Percentiles rank a stretch among this genome's conserved stretches.
Conservation (phyloP, 1,140 invertebrate genomes). For the Drosophila triauraria region DNA sequence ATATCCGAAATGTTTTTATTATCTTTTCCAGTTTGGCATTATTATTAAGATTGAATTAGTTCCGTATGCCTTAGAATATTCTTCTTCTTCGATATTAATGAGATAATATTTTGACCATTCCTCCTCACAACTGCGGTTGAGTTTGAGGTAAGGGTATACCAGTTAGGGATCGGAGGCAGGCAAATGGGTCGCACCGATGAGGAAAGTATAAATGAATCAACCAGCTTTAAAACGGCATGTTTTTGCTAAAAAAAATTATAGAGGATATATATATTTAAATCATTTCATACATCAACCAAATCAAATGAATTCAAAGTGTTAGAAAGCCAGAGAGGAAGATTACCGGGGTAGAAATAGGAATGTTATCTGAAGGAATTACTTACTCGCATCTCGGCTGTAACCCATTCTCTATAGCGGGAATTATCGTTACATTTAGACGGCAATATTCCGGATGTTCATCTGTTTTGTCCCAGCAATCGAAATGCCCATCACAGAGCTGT, state of each 20-base stretch:
- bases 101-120: background rate
- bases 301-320: too few relatives aligned
- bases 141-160: background rate
- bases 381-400: background rate
- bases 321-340: background rate
- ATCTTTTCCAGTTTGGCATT: too few relatives aligned
- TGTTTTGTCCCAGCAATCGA: slow-evolving; percentile 89
- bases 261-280: background rate
- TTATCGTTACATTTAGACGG: background rate
- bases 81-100: background rate
- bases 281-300: too few relatives aligned
- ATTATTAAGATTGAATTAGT: background rate
- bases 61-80: background rate
- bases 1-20: too few relatives aligned
- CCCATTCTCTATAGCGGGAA: background rate
- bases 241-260: background rate
- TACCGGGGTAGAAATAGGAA: background rate
- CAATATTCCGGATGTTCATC: slow-evolving; percentile 87
- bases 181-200: background rate
- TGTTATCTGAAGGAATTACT: background rate
- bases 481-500: slow-evolving; percentile 86
- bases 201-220: background rate
- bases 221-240: background rate
- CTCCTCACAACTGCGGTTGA: background rate
- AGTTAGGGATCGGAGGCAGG: background rate